Percentiles rank a stretch among this genome's conserved stretches.
phyloP scores from a whole-genome alignment of 2,888 invertebrate species.

The Dasypogon diadema region DNA sequence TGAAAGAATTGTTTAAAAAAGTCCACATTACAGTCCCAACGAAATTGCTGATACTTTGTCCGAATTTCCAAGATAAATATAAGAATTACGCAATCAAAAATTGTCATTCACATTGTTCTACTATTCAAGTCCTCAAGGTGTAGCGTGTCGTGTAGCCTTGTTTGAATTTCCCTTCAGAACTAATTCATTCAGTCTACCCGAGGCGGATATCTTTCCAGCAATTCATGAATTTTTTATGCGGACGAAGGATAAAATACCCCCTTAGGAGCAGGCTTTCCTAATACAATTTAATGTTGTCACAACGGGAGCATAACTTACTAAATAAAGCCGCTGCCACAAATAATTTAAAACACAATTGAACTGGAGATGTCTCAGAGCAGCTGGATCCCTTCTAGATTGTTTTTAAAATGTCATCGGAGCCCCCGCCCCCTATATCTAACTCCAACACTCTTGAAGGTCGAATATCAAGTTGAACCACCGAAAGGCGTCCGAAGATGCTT shows the following conservation, averaged over 20 bases:
- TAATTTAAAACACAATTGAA: constrained; percentile 29
- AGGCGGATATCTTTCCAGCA: background rate
- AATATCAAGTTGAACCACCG: constrained; percentile 12
- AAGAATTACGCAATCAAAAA: too few species aligned
- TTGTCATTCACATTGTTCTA: too few species aligned
- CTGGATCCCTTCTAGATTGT: background rate
- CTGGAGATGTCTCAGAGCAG: background rate
- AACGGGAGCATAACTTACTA: constrained; percentile 16
- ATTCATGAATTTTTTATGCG: constrained; percentile 18
- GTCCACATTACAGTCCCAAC: too few species aligned
- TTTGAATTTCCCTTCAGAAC: background rate
- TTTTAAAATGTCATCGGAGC: background rate
- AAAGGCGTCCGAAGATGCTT: background rate
- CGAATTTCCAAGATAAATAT: too few species aligned
- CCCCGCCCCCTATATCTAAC: too few species aligned
- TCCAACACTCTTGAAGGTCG: constrained; percentile 4
- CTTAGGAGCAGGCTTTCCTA: background rate
- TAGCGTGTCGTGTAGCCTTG: background rate
- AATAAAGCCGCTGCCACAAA: constrained; percentile 16
- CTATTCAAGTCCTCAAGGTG: background rate
- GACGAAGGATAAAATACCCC: constrained; percentile 8
- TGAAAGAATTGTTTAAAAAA: too few species aligned
- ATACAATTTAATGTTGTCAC: constrained; percentile 29
- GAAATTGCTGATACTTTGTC: too few species aligned
- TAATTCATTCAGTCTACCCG: background rate